Base-by-base conservation (phyloP, 2,797 vertebrate genomes). In the Acridotheres tristis region DNA sequence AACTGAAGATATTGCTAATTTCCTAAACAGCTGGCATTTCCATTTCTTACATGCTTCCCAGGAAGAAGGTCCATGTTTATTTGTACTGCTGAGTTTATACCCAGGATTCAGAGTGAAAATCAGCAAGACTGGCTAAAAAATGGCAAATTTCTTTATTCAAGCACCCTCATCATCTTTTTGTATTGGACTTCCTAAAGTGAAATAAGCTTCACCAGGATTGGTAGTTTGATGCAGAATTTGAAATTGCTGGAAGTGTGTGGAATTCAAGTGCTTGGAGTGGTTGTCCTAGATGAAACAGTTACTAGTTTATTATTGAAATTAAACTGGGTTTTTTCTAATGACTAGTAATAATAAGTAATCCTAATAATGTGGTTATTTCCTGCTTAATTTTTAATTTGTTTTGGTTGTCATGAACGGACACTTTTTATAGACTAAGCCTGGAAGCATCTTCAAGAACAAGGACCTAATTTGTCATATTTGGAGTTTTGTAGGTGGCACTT, bases 351-450 rank as follows among this genome's bases (percentile, higher is more conserved):
- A 58, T 45, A 68, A 68, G 36, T 74, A 78, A 77, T 84, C 42
- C 45, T 81, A 38, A 14, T 79, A 77, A 32, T 40, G 22, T 79
- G 47, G 36, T 93, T 73, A 47, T 73, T 68, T 43, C 13, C 51
- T 66, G 51, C 43, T 78, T 76, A 62, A 75, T 84, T 93, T 92
- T 73, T 87, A 89, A 81, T 90, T 86, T 72, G 42, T 10, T 72
- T 69, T 84, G 21, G 29, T 81, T 94, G 47, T 68, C 13, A 13
- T 61, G n/a, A 72, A 10, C 26, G 22, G 67, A 25, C 10, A 15
- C 42, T 80, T 89, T 61, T 25, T 50, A 0, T 16, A 74, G 42
- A 29, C 2, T 40, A 63, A 63, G n/a, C 38, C 16, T 45, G 21
- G 34, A 58, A 66, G n/a, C 12, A 4, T 86, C 75, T 81, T 67